Evolutionary conservation across 1,140 invertebrate species (phyloP), one percentile per base, ranked within the genome.

Genomic region (Copidosoma floridanum): DNA sequence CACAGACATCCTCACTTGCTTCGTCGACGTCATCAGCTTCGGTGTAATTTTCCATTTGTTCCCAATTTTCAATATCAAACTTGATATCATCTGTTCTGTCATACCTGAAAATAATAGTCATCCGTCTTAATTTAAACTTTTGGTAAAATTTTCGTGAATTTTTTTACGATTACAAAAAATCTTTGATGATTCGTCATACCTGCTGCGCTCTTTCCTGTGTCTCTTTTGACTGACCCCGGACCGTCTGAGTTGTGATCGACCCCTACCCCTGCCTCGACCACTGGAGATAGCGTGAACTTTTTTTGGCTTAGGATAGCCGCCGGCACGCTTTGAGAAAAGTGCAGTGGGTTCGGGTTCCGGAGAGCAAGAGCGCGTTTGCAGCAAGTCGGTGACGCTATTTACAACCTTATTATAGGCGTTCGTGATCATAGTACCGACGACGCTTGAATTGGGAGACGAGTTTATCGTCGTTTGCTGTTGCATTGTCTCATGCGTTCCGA

Each of bases 181-280:
- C n/a, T n/a, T n/a, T n/a, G n/a, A n/a, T n/a, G 27, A 26, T 2
- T 14, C 5, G 5, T 46, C 29, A 35, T 54, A 47, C 35, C 68
- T 68, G 1, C 35, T 67, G 12, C 63, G 61, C 57, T 76, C 68
- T 37, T 69, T 73, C 16, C 68, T 65, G 18, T 71, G 71, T 29
- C 70, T 60, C 2, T 60, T 68, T 57, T 76, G 74, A 38, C 73
- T 73, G 0, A 75, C 69, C 0, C 72, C 73, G 6, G 70, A 74
- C 5, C 67, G 59, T 6, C 71, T 63, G 3, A 76, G 51, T 27
- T 75, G 74, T 3, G 65, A 68, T 40, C 60, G 69, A 0, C 57
- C 68, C 35, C 72, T 53, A 24, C 69, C 67, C 20, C 70, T 63
- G 21, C 69, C 71, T 35, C 69, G 57, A 12, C 66, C 59, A 8